Evolutionary conservation across 2,797 vertebrate species (phyloP).

Genomic region (Mormyrus proboscirostris): DNA sequence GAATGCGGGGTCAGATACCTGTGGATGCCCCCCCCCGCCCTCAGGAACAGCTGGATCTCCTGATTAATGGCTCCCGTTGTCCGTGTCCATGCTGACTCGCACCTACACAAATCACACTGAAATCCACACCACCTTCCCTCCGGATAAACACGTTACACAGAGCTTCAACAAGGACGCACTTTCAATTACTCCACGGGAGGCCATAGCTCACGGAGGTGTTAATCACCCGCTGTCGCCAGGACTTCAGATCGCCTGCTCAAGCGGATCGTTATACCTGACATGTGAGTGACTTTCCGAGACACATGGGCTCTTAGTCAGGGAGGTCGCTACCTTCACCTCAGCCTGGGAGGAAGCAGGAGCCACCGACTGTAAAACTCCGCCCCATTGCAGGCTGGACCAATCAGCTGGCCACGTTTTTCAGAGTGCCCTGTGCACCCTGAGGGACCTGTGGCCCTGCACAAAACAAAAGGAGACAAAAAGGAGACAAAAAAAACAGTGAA

Average conservation of each 20-base stretch:
- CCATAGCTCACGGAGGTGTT: background rate
- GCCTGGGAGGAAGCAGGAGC: background rate
- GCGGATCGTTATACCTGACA: background rate
- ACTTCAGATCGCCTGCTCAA: background rate
- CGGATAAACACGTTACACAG: constrained; percentile 13
- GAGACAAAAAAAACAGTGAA: background rate
- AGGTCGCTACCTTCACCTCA: background rate
- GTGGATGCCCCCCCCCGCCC: constrained; percentile 16
- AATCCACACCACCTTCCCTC: background rate
- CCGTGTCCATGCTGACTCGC: background rate
- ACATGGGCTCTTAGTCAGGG: background rate
- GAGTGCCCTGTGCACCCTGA: background rate
- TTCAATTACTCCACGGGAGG: constrained; percentile 8
- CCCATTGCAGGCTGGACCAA: background rate
- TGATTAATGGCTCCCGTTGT: constrained; percentile 26
- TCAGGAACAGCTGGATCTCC: constrained; percentile 30
- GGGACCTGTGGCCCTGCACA: background rate
- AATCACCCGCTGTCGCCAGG: background rate
- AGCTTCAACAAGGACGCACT: constrained; percentile 19
- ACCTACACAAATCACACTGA: constrained; percentile 25
- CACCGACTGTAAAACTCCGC: background rate
- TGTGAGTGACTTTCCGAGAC: background rate
- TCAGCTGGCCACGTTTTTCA: background rate
- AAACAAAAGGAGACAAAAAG: background rate
- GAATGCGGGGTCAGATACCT: constrained; percentile 17